A percentile compares a stretch with the other conserved stretches of the same genome.
phyloP scores from a whole-genome alignment of 2,113 vertebrate species.

The Sinosuthora webbiana region DNA sequence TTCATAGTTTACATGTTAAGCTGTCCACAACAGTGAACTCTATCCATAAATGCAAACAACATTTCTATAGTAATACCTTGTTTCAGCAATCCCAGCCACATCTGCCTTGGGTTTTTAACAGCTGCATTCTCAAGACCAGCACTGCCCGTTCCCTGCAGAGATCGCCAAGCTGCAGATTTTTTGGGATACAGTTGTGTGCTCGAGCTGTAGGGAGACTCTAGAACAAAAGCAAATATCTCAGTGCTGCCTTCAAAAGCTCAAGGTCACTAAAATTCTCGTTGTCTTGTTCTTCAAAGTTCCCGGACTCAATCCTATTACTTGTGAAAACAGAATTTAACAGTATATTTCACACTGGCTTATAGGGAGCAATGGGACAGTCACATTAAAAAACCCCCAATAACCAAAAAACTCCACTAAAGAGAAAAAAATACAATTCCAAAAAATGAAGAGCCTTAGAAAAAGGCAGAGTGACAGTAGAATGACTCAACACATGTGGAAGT shows the following conservation, averaged over 20 bases:
- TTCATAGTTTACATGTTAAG: neutral
- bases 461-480: neutral
- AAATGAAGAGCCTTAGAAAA: neutral
- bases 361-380: fast-evolving
- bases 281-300: neutral
- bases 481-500: neutral
- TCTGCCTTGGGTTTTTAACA: conserved; percentile 63
- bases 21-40: neutral
- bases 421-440: neutral
- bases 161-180: conserved; percentile 74
- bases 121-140: conserved; percentile 56
- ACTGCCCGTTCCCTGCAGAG: conserved; percentile 67
- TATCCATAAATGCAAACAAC: neutral
- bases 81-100: conserved; percentile 79
- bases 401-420: fast-evolving
- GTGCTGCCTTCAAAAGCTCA: neutral
- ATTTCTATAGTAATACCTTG: conserved; percentile 70
- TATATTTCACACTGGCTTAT: neutral
- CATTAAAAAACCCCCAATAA: neutral
- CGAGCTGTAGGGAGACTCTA: conserved; percentile 88
- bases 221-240: neutral
- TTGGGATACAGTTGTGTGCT: conserved; percentile 77
- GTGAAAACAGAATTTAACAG: neutral
- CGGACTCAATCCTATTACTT: neutral
- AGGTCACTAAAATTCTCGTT: neutral